Percentiles rank a stretch among this genome's conserved stretches.
phyloP scores from a whole-genome alignment of 2,113 vertebrate genomes.

The Eptatretus burgeri region DNA sequence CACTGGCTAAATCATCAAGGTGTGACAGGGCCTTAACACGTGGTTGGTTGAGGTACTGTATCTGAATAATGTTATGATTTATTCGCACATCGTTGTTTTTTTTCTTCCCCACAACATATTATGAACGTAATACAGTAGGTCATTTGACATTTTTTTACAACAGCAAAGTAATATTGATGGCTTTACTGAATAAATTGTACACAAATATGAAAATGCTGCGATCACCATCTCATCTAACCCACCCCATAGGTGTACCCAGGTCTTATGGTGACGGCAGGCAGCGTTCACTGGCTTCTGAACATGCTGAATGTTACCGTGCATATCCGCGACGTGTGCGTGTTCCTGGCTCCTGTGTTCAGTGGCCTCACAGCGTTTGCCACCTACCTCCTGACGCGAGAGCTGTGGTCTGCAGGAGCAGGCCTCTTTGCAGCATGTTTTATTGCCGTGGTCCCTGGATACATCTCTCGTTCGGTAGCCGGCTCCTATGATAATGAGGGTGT shows the following conservation, averaged over 20 bases:
- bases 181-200: no score
- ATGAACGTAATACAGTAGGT: no score
- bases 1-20: no score
- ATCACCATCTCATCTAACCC: no score
- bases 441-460: constrained; percentile 89
- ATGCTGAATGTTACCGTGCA: constrained; percentile 81
- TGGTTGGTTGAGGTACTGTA: no score
- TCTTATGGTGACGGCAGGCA: constrained; percentile 93
- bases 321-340: constrained; percentile 90
- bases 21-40: no score
- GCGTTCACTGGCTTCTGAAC: constrained; percentile 91
- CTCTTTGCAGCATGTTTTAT: constrained; percentile 96
- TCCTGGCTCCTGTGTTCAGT: constrained; percentile 85
- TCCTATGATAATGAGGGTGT: constrained; percentile 99
- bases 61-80: no score
- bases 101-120: no score
- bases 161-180: no score
- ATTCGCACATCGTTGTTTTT: no score
- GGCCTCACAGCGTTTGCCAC: constrained; percentile 92
- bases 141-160: no score
- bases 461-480: constrained; percentile 86
- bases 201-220: no score
- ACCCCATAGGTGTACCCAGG: constrained; percentile 57
- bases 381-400: constrained; percentile 79
- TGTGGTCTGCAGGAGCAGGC: constrained; percentile 93